Percentiles rank a stretch among this genome's conserved stretches.
These are phyloP conservation scores for Parnassius glacialis DNA, from an alignment of 2,888 invertebrate species.

Conservation along the genomic window DNA sequence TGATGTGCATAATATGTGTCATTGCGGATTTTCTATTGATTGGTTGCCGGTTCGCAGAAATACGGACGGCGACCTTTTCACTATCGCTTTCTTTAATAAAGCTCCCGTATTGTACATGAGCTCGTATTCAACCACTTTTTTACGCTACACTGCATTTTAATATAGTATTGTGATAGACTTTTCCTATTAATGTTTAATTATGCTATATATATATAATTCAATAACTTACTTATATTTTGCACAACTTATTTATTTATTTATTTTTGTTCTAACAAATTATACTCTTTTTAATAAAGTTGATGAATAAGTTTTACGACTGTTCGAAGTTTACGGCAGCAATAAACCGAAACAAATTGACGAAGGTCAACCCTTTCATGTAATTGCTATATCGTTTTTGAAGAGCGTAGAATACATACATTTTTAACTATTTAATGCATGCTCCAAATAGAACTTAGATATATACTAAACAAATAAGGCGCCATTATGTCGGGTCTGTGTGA, in stretches of 20 bases:
- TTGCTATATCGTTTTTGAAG: not conserved
- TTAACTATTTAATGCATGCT: too few species aligned
- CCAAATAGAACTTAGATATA: too few species aligned
- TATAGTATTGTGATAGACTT: too few species aligned
- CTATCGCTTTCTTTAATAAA: constrained; percentile 8
- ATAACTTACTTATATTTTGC: too few species aligned
- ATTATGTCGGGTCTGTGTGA: too few species aligned
- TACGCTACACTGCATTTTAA: not conserved
- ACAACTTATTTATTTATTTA: too few species aligned
- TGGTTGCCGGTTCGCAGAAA: constrained; percentile 15
- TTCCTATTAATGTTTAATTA: too few species aligned
- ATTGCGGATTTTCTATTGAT: constrained; percentile 27
- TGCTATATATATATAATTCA: too few species aligned
- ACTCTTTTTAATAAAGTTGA: too few species aligned
- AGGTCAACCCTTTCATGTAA: not conserved
- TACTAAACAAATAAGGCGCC: too few species aligned
- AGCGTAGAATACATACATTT: too few species aligned
- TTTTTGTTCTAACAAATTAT: too few species aligned
- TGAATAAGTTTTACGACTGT: not conserved
- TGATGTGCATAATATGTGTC: constrained; percentile 21
- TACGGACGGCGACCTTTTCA: constrained; percentile 9
- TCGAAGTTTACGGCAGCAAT: not conserved
- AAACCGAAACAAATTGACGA: not conserved
- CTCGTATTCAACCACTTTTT: not conserved
- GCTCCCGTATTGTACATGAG: constrained; percentile 2